Conservation (phyloP, 2,888 invertebrate genomes). For the Cremastobaeus sp. region DNA sequence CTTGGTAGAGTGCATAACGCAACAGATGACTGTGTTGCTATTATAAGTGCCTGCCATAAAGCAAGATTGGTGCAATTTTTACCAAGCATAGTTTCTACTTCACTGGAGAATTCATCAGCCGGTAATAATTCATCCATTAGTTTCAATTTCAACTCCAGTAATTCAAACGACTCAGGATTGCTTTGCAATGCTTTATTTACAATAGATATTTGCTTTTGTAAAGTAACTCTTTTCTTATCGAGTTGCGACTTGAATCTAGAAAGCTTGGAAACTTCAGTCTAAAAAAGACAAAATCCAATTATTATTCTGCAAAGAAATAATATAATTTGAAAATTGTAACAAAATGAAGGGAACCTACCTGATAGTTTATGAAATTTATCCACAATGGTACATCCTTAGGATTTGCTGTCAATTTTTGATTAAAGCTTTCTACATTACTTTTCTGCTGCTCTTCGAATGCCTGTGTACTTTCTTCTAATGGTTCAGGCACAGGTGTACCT, state of each 20-base stretch:
- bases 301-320: background rate
- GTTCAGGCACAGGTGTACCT: too few species aligned
- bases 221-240: slow-evolving; percentile 65
- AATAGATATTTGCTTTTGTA: slow-evolving; percentile 82
- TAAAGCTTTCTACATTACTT: slow-evolving; percentile 79
- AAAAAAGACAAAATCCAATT: slow-evolving; percentile 24
- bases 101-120: slow-evolving; percentile 81
- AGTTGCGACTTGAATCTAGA: slow-evolving; percentile 63
- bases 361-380: slow-evolving; percentile 82
- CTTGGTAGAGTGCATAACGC: slow-evolving; percentile 82
- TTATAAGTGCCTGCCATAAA: slow-evolving; percentile 80
- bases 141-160: slow-evolving; percentile 79
- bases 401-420: slow-evolving; percentile 79
- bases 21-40: slow-evolving; percentile 81
- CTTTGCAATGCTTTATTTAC: slow-evolving; percentile 81
- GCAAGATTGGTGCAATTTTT: slow-evolving; percentile 78
- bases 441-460: slow-evolving; percentile 75
- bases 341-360: slow-evolving; percentile 71
- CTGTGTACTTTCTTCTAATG: too few species aligned
- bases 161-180: slow-evolving; percentile 80
- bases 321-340: background rate
- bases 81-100: slow-evolving; percentile 78
- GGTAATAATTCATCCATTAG: slow-evolving; percentile 80
- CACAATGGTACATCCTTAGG: slow-evolving; percentile 81
- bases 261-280: slow-evolving; percentile 64